These are phyloP conservation scores for Mungos mungo DNA, from an alignment of 2,113 vertebrate species.

Conservation along the genomic window DNA sequence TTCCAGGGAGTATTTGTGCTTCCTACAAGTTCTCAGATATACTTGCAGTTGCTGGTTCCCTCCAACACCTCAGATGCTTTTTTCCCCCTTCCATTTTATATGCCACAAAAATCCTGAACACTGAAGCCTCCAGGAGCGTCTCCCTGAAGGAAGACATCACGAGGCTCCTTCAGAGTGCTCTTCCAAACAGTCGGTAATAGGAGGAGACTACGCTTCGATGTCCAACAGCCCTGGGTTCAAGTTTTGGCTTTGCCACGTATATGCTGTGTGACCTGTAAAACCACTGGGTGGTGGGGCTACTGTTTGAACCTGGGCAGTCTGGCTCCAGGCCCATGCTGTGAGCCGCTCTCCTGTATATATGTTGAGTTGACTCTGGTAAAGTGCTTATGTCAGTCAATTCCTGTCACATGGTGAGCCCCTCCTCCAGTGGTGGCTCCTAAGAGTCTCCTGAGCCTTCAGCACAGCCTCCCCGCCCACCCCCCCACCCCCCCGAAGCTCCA, in stretches of 20 bases:
- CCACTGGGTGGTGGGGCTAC: background rate
- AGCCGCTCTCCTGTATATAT: background rate
- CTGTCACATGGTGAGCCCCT: background rate
- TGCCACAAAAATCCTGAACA: constrained; percentile 57
- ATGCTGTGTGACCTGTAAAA: background rate
- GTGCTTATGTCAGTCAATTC: rapidly evolving
- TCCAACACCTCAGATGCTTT: constrained; percentile 53
- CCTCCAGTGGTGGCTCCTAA: rapidly evolving
- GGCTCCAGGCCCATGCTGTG: too few relatives aligned
- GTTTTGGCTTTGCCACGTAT: background rate
- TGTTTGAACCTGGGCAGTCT: background rate
- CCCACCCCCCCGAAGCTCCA: rapidly evolving
- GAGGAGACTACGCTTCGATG: background rate
- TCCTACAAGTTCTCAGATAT: background rate
- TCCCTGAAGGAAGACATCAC: background rate
- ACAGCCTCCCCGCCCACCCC: rapidly evolving
- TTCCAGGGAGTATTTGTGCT: background rate
- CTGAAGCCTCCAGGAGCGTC: background rate
- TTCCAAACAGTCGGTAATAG: background rate
- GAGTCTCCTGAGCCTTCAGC: background rate
- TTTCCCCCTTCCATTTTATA: constrained; percentile 68
- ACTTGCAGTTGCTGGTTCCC: background rate
- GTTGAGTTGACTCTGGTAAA: background rate
- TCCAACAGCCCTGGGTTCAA: background rate
- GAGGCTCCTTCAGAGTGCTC: background rate